Evolutionary conservation across 2,888 invertebrate genomes (phyloP).

Genomic region (Cistogaster globosa): DNA sequence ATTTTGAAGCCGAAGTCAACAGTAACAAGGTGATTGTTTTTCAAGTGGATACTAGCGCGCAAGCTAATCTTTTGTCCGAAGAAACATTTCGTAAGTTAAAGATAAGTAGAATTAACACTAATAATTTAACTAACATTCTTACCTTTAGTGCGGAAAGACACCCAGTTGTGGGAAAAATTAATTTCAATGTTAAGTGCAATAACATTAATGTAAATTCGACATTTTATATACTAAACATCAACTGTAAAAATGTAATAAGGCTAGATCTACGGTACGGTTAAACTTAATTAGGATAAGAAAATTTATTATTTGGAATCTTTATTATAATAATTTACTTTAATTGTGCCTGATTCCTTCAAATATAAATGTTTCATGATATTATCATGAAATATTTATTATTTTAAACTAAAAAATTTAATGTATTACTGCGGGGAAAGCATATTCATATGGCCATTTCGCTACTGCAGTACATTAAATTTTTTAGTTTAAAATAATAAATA

Average conservation of each 20-base stretch:
- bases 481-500: too few relatives aligned
- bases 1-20: constrained; percentile 1
- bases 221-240: constrained; percentile 3
- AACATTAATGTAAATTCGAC: neutral
- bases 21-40: neutral
- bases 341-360: too few relatives aligned
- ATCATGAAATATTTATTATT: too few relatives aligned
- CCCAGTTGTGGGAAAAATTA: constrained; percentile 7
- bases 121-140: constrained; percentile 34
- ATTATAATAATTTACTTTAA: too few relatives aligned
- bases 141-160: constrained; percentile 50
- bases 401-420: too few relatives aligned
- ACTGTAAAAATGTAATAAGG: constrained; percentile 9
- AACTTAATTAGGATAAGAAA: too few relatives aligned
- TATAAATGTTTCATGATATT: too few relatives aligned
- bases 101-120: neutral
- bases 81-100: constrained; percentile 27
- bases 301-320: too few relatives aligned
- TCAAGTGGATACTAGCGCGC: constrained; percentile 8
- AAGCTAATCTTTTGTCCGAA: constrained; percentile 22
- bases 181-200: constrained; percentile 5
- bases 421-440: too few relatives aligned
- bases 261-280: too few relatives aligned
- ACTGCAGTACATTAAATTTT: too few relatives aligned
- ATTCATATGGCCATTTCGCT: too few relatives aligned